Percentiles rank a stretch among this genome's conserved stretches.
These are phyloP conservation scores for Drosophila ohnishii DNA, from an alignment of 1,140 invertebrate species.

Conservation along the genomic window DNA sequence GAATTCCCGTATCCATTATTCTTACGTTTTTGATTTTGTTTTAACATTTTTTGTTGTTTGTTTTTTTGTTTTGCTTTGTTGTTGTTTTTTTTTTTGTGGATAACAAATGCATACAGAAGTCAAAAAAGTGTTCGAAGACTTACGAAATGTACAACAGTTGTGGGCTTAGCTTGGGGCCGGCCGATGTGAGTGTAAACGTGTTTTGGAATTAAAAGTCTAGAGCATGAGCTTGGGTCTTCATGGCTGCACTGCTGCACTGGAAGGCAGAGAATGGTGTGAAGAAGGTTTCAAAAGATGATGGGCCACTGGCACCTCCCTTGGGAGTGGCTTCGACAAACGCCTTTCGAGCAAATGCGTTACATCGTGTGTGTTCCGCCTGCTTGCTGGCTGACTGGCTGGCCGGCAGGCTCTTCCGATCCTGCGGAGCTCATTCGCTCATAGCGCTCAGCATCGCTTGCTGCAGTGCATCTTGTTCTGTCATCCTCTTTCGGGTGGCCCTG, in stretches of 20 bases:
- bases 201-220: constrained; percentile 7
- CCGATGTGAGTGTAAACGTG: constrained; percentile 20
- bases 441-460: not conserved
- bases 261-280: constrained; percentile 17
- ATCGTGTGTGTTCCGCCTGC: not conserved
- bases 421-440: constrained; percentile 16
- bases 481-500: not conserved
- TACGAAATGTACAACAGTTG: constrained; percentile 38
- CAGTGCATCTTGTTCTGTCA: not conserved
- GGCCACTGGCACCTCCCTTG: constrained; percentile 22
- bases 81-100: not conserved
- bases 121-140: constrained; percentile 26
- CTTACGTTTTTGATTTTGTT: constrained; percentile 9
- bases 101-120: constrained; percentile 46
- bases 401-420: constrained; percentile 11
- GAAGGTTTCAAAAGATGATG: constrained; percentile 18
- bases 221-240: constrained; percentile 14
- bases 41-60: not conserved
- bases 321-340: constrained; percentile 6
- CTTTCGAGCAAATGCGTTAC: constrained; percentile 12
- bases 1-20: constrained; percentile 6
- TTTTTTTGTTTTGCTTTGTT: not conserved
- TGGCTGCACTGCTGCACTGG: constrained; percentile 15
- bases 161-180: constrained; percentile 10
- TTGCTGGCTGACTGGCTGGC: constrained; percentile 2